These are phyloP conservation scores for Epizoanthus scotinus DNA, from an alignment of 92 coral and sea anemone genomes.

Conservation along the genomic window DNA sequence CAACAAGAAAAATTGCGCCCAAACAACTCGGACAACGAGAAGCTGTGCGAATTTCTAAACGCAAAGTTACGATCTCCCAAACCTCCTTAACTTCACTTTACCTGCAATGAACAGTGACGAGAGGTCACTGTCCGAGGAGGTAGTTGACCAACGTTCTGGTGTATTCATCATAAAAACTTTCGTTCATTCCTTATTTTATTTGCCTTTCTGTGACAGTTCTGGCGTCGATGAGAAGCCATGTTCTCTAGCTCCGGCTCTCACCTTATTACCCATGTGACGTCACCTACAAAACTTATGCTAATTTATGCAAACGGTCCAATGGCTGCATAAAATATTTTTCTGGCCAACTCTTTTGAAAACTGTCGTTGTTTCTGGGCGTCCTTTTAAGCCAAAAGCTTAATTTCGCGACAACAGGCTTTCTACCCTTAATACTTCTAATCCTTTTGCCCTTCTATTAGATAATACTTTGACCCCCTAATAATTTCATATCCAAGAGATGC, in stretches of 20 bases:
- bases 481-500: no score
- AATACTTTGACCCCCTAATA: neutral
- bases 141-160: constrained; percentile 99
- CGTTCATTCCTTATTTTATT: constrained; percentile 84
- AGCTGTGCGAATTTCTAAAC: constrained; percentile 49
- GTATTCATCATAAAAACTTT: constrained; percentile 79
- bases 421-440: neutral
- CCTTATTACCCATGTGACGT: constrained; percentile 75
- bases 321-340: no score
- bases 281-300: constrained; percentile 65
- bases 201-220: constrained; percentile 91
- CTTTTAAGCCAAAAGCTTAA: no score
- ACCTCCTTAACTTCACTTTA: constrained; percentile 33
- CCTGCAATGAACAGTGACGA: constrained; percentile 91
- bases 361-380: no score
- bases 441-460: neutral
- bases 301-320: constrained; percentile 61
- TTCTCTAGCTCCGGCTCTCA: constrained; percentile 20
- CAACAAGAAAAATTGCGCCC: constrained; percentile 37
- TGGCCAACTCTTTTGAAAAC: constrained; percentile 1
- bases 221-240: constrained; percentile 85
- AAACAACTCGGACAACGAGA: constrained; percentile 30
- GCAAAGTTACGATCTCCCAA: constrained; percentile 32
- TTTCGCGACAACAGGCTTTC: neutral
- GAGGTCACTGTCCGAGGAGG: constrained; percentile 99